Conservation (phyloP, 2,113 vertebrate species). For the Hydrochoerus hydrochaeris region DNA sequence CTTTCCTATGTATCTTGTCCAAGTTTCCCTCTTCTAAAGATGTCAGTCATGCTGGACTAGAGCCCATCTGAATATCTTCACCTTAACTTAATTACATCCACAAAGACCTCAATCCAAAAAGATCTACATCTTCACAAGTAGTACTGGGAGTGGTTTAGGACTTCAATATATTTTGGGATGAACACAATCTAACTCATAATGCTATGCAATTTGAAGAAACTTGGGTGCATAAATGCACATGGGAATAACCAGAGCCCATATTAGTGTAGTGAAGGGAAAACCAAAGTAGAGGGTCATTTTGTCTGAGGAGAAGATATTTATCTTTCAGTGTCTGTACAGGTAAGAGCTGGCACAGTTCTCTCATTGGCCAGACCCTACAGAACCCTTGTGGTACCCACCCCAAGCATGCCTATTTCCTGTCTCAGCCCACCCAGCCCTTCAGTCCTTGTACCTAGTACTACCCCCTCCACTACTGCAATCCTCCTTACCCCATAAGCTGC, state of each 20-base stretch:
- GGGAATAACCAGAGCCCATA: neutral
- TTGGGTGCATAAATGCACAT: neutral
- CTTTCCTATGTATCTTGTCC: neutral
- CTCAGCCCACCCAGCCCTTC: neutral
- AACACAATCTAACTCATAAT: neutral
- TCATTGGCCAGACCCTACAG: accelerated
- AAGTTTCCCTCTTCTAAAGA: neutral
- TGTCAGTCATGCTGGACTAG: too few species aligned
- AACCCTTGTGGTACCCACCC: neutral
- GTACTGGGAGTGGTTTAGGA: neutral
- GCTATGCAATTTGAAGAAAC: neutral
- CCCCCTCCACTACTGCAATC: neutral
- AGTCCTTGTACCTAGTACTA: neutral
- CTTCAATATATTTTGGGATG: neutral
- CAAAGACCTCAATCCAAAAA: constrained; percentile 7
- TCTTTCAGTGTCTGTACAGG: neutral
- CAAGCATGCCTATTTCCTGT: neutral
- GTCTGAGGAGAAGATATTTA: neutral
- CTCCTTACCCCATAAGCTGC: neutral
- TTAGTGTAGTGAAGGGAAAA: neutral
- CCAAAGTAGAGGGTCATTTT: neutral
- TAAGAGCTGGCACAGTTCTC: neutral
- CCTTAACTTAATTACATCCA: neutral
- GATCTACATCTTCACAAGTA: neutral
- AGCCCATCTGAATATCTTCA: neutral